Evolutionary conservation across 2,888 invertebrate species (phyloP).

Genomic region (Hydriomena furcata): DNA sequence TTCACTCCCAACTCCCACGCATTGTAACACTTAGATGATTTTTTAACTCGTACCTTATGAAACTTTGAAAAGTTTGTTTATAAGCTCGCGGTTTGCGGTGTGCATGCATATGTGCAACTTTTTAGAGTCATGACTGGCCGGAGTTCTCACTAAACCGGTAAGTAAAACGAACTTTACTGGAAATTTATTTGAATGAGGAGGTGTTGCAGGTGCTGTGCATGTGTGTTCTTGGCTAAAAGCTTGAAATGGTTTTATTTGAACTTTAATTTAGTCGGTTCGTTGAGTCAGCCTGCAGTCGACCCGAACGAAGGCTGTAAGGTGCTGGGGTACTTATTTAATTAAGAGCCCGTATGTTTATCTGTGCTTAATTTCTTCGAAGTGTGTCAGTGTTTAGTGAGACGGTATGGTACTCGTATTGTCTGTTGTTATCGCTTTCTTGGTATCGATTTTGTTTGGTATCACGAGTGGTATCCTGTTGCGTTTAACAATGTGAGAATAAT

Average conservation of each 20-base stretch:
- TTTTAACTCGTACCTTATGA: slow-evolving; percentile 51
- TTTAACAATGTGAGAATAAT: slow-evolving; percentile 3
- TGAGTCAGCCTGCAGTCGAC: slow-evolving; percentile 36
- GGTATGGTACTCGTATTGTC: no score
- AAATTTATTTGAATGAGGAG: slow-evolving; percentile 50
- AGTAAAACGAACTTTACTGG: slow-evolving; percentile 71
- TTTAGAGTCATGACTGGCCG: slow-evolving; percentile 66
- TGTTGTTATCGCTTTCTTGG: slow-evolving; percentile 46
- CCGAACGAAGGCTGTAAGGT: slow-evolving; percentile 28
- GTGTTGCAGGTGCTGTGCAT: slow-evolving; percentile 27
- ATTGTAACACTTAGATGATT: slow-evolving; percentile 44
- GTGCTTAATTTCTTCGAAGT: slow-evolving; percentile 60
- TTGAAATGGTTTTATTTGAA: slow-evolving; percentile 28
- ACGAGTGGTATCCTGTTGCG: slow-evolving; percentile 19
- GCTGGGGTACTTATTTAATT: slow-evolving; percentile 3
- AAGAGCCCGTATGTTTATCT: slow-evolving; percentile 51
- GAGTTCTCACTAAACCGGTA: slow-evolving; percentile 77
- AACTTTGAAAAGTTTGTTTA: slow-evolving; percentile 71
- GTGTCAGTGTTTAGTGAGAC: slow-evolving; percentile 48
- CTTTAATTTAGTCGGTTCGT: slow-evolving; percentile 37
- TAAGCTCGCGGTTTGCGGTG: slow-evolving; percentile 53
- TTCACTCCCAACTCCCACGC: slow-evolving; percentile 45
- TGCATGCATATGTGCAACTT: slow-evolving; percentile 61
- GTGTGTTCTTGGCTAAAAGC: slow-evolving; percentile 25
- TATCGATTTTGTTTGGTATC: no score